A percentile compares a stretch with the other conserved stretches of the same genome.
Evolutionary conservation across 1,140 invertebrate genomes (phyloP).

Genomic region (Drosophila busckii): DNA sequence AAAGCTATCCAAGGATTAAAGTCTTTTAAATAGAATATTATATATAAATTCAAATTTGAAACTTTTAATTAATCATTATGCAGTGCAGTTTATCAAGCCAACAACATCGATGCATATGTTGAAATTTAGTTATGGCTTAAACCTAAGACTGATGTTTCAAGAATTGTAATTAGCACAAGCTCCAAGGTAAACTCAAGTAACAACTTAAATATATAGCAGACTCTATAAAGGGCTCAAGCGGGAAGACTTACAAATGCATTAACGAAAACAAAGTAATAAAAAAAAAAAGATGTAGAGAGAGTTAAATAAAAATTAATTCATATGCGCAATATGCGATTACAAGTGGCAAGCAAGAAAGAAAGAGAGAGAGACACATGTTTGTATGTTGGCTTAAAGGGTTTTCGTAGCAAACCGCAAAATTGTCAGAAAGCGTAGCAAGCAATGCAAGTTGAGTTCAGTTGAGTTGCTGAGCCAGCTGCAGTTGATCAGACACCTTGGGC

Average conservation of each 20-base stretch:
- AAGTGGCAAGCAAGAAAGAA: neutral
- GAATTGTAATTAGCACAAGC: constrained; percentile 1
- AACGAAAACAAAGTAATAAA: constrained; percentile 30
- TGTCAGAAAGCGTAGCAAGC: constrained; percentile 68
- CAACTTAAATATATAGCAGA: constrained; percentile 19
- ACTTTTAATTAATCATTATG: too few relatives aligned
- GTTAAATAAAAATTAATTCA: constrained; percentile 51
- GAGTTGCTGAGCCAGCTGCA: constrained; percentile 38
- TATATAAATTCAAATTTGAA: too few relatives aligned
- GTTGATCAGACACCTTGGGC: constrained; percentile 61
- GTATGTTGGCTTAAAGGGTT: constrained; percentile 44
- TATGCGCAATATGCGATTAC: constrained; percentile 53
- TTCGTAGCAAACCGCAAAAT: constrained; percentile 71
- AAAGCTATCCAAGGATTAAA: too few relatives aligned
- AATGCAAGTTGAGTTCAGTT: constrained; percentile 9
- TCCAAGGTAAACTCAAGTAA: constrained; percentile 29
- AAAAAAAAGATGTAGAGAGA: constrained; percentile 24
- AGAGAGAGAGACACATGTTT: constrained; percentile 1
- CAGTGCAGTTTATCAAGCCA: too few relatives aligned
- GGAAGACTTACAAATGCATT: constrained; percentile 73
- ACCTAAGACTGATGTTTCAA: too few relatives aligned
- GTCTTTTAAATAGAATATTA: too few relatives aligned
- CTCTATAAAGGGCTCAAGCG: constrained; percentile 10
- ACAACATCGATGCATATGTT: too few relatives aligned
- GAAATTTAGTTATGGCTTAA: too few relatives aligned